phyloP scores from a whole-genome alignment of 53 echinoderm and acorn worm genomes.

The Echinarachnius parma region DNA sequence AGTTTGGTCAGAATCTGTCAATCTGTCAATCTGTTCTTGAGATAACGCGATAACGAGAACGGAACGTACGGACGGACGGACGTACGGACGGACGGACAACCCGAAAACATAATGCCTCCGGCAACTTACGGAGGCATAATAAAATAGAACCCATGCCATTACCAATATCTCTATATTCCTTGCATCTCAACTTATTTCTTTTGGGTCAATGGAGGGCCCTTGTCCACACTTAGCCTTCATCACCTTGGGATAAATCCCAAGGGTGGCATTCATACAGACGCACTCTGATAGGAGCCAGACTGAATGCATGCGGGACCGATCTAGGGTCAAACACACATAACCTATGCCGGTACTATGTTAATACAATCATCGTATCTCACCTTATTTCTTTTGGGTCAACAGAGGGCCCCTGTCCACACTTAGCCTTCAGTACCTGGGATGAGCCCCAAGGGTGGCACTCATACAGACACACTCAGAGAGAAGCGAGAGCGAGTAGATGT shows the following conservation, averaged over 20 bases:
- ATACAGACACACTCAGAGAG: slow-evolving; percentile 95
- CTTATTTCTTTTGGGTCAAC: slow-evolving; percentile 50
- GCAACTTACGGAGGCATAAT: not conserved
- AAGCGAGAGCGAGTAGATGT: slow-evolving; percentile 79
- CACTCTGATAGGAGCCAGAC: slow-evolving; percentile 65
- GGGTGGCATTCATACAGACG: no score
- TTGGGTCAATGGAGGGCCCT: slow-evolving; percentile 16
- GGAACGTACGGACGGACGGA: no score
- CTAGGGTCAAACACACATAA: no score
- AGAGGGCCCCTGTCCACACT: slow-evolving; percentile 83
- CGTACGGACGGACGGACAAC: not conserved
- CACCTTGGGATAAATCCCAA: no score
- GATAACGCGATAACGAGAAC: no score
- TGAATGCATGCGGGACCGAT: no score
- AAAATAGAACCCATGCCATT: not conserved
- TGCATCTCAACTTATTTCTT: no score
- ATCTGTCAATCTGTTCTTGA: no score
- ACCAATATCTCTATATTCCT: not conserved
- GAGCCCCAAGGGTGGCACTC: slow-evolving; percentile 72
- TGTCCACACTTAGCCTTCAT: no score
- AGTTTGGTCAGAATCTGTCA: no score
- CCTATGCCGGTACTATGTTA: no score
- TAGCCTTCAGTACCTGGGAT: slow-evolving; percentile 66
- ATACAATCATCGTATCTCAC: no score
- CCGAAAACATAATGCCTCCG: not conserved